phyloP scores from a whole-genome alignment of 2,888 invertebrate genomes.

The Machimus rusticus region DNA sequence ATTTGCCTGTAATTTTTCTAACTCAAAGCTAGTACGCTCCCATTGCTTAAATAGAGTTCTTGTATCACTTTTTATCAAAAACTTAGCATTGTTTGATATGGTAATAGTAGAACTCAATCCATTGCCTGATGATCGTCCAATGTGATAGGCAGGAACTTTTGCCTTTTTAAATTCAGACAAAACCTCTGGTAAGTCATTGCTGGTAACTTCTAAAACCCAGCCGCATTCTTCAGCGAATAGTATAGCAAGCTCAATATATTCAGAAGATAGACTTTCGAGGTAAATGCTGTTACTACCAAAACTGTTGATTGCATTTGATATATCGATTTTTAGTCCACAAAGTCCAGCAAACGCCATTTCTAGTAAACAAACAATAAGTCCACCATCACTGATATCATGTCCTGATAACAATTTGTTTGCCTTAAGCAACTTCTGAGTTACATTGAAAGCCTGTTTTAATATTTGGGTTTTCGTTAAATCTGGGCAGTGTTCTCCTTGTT shows the following conservation, averaged over 20 bases:
- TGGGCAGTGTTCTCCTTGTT: constrained; percentile 81
- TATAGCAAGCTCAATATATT: constrained; percentile 69
- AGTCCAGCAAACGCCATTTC: constrained; percentile 98
- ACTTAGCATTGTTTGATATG: constrained; percentile 50
- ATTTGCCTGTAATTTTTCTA: constrained; percentile 88
- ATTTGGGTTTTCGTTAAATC: constrained; percentile 77
- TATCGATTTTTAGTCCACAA: constrained; percentile 75
- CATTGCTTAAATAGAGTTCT: constrained; percentile 80
- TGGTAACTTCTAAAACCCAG: constrained; percentile 79
- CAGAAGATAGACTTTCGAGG: constrained; percentile 54
- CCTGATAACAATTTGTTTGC: constrained; percentile 71
- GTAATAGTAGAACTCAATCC: constrained; percentile 67
- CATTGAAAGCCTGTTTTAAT: constrained; percentile 79
- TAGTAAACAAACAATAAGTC: constrained; percentile 84
- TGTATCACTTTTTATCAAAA: constrained; percentile 70
- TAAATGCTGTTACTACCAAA: constrained; percentile 50
- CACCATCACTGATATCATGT: constrained; percentile 97
- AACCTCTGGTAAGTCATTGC: constrained; percentile 67
- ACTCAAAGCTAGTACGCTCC: constrained; percentile 93
- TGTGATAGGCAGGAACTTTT: constrained; percentile 70
- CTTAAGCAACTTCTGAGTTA: constrained; percentile 84
- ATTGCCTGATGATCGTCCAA: constrained; percentile 73
- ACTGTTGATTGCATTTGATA: constrained; percentile 64
- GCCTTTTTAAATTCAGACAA: constrained; percentile 68
- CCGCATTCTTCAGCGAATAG: constrained; percentile 88